Evolutionary conservation across 2,888 invertebrate genomes (phyloP), one percentile per base, ranked within the genome.

Genomic region (Punctoribates punctum): DNA sequence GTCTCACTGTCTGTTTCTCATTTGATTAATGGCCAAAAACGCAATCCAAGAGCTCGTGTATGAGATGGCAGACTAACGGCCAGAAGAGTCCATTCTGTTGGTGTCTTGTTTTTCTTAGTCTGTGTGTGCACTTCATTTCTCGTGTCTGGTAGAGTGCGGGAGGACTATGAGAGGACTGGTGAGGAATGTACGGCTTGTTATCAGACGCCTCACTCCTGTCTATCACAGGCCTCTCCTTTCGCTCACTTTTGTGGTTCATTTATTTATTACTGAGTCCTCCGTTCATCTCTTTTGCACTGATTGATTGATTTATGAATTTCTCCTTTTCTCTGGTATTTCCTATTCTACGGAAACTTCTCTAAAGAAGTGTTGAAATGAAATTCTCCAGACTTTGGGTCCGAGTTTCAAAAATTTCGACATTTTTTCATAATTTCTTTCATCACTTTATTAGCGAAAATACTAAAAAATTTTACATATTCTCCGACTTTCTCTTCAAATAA

Each of bases 101-200:
- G 65, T 57, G 57, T 65, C 65, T 65, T 65, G 65, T 65, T 65
- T 65, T 65, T 34, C 65, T 65, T 62, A 25, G 62, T 62, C 29
- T 29, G 6, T 65, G n/a, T 65, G 23, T 29, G 20, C n/a, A n/a
- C 48, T 48, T 20, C 20, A n/a, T 54, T 8, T 54, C 20, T 54
- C n/a, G 54, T 54, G 8, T 54, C n/a, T 6, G 57, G 11, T 9
- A 25, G n/a, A 65, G 65, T n/a, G 34, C 8, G 34, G 4, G 34
- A 8, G n/a, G n/a, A n/a, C n/a, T n/a, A n/a, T n/a, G n/a, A n/a
- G n/a, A n/a, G n/a, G n/a, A n/a, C n/a, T n/a, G n/a, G n/a, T n/a
- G 65, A 65, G 65, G 65, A 65, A 65, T 65, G 65, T 65, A 38
- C n/a, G 65, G 65, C 65, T 65, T 65, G 65, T 65, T 65, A 65